phyloP scores from a whole-genome alignment of 2,797 vertebrate genomes.

The Denticeps clupeoides region DNA sequence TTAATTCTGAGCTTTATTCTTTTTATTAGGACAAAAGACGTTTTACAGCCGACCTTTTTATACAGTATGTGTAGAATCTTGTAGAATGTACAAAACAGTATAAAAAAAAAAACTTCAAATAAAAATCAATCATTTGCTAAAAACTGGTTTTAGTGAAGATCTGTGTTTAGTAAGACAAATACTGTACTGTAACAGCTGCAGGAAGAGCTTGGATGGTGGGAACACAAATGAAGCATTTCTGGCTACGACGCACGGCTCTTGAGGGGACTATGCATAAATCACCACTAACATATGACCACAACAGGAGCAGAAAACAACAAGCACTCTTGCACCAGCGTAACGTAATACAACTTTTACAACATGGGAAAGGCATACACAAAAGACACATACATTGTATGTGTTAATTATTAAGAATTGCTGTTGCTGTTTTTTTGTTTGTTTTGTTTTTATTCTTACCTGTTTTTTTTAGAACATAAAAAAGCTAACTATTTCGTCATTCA shows the following conservation, averaged over 20 bases:
- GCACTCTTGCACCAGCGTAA: slow-evolving; percentile 33
- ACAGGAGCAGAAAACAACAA: slow-evolving; percentile 37
- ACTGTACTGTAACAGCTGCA: slow-evolving; percentile 47
- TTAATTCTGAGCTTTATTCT: slow-evolving; percentile 46
- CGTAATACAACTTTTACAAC: slow-evolving; percentile 69
- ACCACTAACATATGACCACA: slow-evolving; percentile 32
- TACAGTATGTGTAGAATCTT: background rate
- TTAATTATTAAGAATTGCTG: slow-evolving; percentile 51
- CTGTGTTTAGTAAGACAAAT: slow-evolving; percentile 42
- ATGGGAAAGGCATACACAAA: slow-evolving; percentile 63
- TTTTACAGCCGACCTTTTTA: slow-evolving; percentile 6
- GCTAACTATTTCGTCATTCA: slow-evolving; percentile 81
- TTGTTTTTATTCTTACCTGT: slow-evolving; percentile 49
- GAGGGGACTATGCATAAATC: slow-evolving; percentile 7
- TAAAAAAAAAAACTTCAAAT: slow-evolving; percentile 53
- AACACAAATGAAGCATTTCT: slow-evolving; percentile 32
- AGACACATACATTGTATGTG: slow-evolving; percentile 94
- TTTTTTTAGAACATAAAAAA: slow-evolving; percentile 62
- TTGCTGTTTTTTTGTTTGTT: slow-evolving; percentile 2
- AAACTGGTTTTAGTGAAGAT: slow-evolving; percentile 35
- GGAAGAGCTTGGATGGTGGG: slow-evolving; percentile 32
- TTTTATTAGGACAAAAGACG: slow-evolving; percentile 22
- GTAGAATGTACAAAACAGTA: background rate
- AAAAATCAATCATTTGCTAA: slow-evolving; percentile 48
- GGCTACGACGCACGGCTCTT: slow-evolving; percentile 21